phyloP scores from a whole-genome alignment of 1,140 invertebrate genomes.

The Leptestheria dahalacensis region DNA sequence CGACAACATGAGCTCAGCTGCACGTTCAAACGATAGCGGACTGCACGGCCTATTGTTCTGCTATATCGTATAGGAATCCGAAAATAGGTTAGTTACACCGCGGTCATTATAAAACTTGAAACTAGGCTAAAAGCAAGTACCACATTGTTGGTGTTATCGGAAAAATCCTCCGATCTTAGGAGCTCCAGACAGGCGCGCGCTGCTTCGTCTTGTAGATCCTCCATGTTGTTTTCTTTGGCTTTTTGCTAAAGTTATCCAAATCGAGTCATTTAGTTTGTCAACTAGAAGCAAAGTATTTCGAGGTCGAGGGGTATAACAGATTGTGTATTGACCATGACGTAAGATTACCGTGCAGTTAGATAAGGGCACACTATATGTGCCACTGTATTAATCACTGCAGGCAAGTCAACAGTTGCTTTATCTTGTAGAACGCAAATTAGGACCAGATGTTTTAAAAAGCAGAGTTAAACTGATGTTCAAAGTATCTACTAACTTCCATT shows the following conservation, averaged over 20 bases:
- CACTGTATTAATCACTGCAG: not conserved
- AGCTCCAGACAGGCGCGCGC: constrained; percentile 16
- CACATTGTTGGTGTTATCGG: not conserved
- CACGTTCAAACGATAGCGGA: constrained; percentile 4
- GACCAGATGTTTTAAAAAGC: too few relatives aligned
- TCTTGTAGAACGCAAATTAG: too few relatives aligned
- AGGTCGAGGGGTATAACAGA: too few relatives aligned
- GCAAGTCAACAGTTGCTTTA: not conserved
- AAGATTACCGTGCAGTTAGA: not conserved
- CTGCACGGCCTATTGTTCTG: not conserved
- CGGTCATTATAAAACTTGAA: too few relatives aligned
- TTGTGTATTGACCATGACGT: not conserved
- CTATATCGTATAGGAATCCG: not conserved
- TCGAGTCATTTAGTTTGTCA: too few relatives aligned
- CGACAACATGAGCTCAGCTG: constrained; percentile 4
- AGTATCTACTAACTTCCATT: too few relatives aligned
- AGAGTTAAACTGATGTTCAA: too few relatives aligned
- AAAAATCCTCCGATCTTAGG: constrained; percentile 15
- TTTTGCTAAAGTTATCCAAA: constrained; percentile 3
- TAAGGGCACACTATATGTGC: not conserved
- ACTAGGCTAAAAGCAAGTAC: not conserved
- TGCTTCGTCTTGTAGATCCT: constrained; percentile 13
- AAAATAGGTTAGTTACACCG: too few relatives aligned
- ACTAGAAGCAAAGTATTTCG: too few relatives aligned
- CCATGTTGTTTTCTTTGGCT: constrained; percentile 1